Evolutionary conservation across 2,797 vertebrate genomes (phyloP).

Genomic region (Prionace glauca): DNA sequence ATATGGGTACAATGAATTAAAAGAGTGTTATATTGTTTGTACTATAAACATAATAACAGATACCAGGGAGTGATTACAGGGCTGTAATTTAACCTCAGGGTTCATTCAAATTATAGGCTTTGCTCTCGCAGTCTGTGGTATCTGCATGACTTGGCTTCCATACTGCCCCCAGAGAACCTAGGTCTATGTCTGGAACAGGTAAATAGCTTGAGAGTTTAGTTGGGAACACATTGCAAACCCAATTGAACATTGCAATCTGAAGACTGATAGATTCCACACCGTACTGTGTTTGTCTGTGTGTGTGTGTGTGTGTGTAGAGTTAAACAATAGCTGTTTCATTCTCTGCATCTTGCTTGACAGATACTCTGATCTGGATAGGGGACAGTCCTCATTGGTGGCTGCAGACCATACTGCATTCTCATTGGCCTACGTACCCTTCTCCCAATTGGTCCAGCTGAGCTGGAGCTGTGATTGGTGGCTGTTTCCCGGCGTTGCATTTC

Average conservation of each 20-base stretch:
- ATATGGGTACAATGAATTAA: neutral
- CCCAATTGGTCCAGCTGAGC: neutral
- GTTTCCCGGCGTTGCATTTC: too few species aligned
- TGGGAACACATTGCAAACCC: neutral
- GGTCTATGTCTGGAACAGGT: neutral
- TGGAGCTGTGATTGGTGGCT: neutral
- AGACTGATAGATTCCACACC: neutral
- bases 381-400: neutral
- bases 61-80: neutral
- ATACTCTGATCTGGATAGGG: neutral
- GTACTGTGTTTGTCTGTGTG: neutral
- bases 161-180: neutral
- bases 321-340: neutral
- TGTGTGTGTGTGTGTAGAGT: neutral
- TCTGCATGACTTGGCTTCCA: neutral
- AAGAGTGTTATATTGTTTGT: neutral
- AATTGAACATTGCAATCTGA: neutral
- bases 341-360: neutral
- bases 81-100: slow-evolving; percentile 18
- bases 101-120: slow-evolving; percentile 2
- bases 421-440: neutral
- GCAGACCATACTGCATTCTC: neutral
- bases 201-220: neutral
- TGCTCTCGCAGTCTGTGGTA: neutral
- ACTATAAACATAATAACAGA: slow-evolving; percentile 22